These are phyloP conservation scores for Rhinopomastus cyanomelas DNA, from an alignment of 2,113 vertebrate species.

Conservation along the genomic window DNA sequence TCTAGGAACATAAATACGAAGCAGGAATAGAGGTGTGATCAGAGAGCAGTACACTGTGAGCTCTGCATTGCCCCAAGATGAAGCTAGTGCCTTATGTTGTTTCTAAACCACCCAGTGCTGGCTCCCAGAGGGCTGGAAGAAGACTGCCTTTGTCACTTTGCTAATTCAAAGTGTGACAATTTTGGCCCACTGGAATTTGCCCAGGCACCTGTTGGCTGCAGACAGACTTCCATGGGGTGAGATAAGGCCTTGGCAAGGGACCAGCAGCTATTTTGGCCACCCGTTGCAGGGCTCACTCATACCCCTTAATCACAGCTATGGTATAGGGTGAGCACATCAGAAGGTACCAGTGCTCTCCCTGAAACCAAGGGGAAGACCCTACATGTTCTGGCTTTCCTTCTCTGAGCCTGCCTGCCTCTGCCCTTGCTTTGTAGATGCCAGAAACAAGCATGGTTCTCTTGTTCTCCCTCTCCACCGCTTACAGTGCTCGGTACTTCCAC, in stretches of 20 bases:
- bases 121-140: background rate
- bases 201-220: conserved; percentile 27
- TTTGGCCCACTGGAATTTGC: conserved; percentile 19
- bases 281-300: background rate
- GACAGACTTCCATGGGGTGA: background rate
- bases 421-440: background rate
- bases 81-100: background rate
- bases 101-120: background rate
- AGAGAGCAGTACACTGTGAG: background rate
- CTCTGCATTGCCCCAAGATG: background rate
- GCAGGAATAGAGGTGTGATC: background rate
- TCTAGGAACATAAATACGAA: background rate
- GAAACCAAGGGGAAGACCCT: background rate
- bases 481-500: background rate
- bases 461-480: background rate
- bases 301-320: background rate
- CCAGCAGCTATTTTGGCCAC: conserved; percentile 19
- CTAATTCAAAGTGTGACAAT: conserved; percentile 28
- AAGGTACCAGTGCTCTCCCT: background rate
- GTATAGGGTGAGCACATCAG: background rate
- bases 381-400: background rate
- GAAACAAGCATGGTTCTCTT: rapidly evolving
- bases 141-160: conserved; percentile 1
- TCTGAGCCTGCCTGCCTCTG: background rate
- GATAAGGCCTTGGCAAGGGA: conserved; percentile 13